These are phyloP conservation scores for Ruditapes philippinarum DNA, from an alignment of 1,140 invertebrate species.

Conservation along the genomic window DNA sequence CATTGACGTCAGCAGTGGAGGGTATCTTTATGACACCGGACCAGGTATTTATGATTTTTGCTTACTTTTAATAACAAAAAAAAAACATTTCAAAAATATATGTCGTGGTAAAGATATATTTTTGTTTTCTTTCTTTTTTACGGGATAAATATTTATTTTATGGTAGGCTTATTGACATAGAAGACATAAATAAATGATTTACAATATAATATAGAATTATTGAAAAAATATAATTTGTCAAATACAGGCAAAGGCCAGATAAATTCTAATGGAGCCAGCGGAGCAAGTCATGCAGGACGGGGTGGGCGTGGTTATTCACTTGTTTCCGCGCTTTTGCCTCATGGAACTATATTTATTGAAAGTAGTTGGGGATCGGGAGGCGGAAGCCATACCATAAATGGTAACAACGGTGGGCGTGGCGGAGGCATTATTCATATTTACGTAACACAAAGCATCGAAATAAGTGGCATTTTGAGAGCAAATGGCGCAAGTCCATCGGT, in stretches of 20 bases:
- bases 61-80: too few relatives aligned
- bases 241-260: constrained; percentile 72
- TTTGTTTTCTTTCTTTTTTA: too few relatives aligned
- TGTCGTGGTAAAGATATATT: too few relatives aligned
- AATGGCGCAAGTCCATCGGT: constrained; percentile 72
- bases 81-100: too few relatives aligned
- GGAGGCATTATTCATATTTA: constrained; percentile 74
- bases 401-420: constrained; percentile 74
- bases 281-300: constrained; percentile 76
- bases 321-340: constrained; percentile 58
- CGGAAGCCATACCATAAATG: constrained; percentile 60
- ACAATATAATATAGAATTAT: too few relatives aligned
- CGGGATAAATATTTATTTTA: too few relatives aligned
- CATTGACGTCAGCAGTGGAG: constrained; percentile 71
- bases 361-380: constrained; percentile 79
- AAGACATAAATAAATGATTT: too few relatives aligned
- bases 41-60: constrained; percentile 73
- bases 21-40: constrained; percentile 70
- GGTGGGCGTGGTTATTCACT: constrained; percentile 67
- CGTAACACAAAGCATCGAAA: constrained; percentile 32
- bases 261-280: constrained; percentile 67
- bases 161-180: too few relatives aligned
- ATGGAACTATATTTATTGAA: constrained; percentile 74
- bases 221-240: too few relatives aligned
- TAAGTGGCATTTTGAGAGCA: constrained; percentile 66